These are phyloP conservation scores for Molanna angustata DNA, from an alignment of 2,888 invertebrate species.

Conservation along the genomic window DNA sequence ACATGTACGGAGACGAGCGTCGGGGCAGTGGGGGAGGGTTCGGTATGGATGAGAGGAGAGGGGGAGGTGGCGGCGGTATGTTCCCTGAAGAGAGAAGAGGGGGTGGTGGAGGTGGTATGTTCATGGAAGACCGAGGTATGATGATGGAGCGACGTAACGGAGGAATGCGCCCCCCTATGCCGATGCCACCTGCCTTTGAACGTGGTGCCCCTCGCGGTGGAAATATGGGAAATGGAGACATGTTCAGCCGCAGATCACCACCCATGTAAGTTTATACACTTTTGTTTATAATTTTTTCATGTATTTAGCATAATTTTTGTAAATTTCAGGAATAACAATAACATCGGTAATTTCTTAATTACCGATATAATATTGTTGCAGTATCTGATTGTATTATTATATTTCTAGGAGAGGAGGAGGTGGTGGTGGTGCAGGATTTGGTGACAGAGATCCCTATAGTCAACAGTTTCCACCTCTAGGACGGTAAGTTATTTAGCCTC, in stretches of 20 bases:
- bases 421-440: conserved; percentile 46
- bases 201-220: conserved; percentile 40
- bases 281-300: too few species aligned
- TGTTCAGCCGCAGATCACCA: conserved; percentile 52
- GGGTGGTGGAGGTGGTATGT: conserved; percentile 36
- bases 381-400: conserved; percentile 1
- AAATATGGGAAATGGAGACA: conserved; percentile 48
- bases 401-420: conserved; percentile 45
- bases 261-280: conserved; percentile 31
- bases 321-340: too few species aligned
- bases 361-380: too few species aligned
- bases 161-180: conserved; percentile 38
- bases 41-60: conserved; percentile 42
- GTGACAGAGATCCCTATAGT: conserved; percentile 49
- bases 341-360: too few species aligned
- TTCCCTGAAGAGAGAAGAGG: conserved; percentile 43
- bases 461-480: conserved; percentile 53
- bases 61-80: conserved; percentile 38
- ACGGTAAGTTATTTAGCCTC: conserved; percentile 47
- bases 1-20: conserved; percentile 38
- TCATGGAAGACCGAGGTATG: conserved; percentile 44
- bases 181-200: conserved; percentile 42
- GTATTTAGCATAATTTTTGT: too few species aligned
- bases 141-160: conserved; percentile 44
- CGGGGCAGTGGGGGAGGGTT: conserved; percentile 37